Percentiles rank a stretch among this genome's conserved stretches.
phyloP scores from a whole-genome alignment of 2,797 vertebrate species.

The Heterohyrax brucei region DNA sequence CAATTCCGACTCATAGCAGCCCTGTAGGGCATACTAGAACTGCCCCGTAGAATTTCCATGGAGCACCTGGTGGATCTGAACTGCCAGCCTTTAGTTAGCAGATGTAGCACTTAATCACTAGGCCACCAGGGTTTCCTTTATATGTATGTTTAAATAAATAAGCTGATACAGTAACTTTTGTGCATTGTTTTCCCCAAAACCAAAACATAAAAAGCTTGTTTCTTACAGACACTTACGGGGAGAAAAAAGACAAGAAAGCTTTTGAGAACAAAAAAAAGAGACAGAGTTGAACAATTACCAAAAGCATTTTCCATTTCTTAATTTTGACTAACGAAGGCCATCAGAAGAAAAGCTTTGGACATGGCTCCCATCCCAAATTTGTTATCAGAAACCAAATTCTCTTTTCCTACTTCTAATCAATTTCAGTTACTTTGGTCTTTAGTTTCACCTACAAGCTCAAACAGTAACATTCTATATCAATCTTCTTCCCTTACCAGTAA shows the following conservation, averaged over 20 bases:
- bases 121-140: no score
- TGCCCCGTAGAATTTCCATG: no score
- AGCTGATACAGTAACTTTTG: conserved; percentile 16
- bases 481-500: neutral
- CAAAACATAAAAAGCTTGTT: neutral
- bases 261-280: neutral
- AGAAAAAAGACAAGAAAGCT: neutral
- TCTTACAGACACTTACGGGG: neutral
- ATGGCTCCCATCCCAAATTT: neutral
- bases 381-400: neutral
- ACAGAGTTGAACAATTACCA: neutral
- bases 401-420: neutral
- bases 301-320: neutral
- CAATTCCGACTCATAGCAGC: no score
- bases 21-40: no score
- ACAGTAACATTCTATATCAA: neutral
- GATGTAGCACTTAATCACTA: no score
- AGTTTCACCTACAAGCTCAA: neutral
- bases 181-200: neutral
- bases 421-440: neutral
- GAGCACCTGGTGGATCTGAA: no score
- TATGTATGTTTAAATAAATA: neutral
- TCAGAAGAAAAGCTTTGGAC: neutral
- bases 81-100: no score
- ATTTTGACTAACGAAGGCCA: neutral